These are phyloP conservation scores for Thamnaconus septentrionalis DNA, from an alignment of 2,113 vertebrate genomes.

Conservation along the genomic window DNA sequence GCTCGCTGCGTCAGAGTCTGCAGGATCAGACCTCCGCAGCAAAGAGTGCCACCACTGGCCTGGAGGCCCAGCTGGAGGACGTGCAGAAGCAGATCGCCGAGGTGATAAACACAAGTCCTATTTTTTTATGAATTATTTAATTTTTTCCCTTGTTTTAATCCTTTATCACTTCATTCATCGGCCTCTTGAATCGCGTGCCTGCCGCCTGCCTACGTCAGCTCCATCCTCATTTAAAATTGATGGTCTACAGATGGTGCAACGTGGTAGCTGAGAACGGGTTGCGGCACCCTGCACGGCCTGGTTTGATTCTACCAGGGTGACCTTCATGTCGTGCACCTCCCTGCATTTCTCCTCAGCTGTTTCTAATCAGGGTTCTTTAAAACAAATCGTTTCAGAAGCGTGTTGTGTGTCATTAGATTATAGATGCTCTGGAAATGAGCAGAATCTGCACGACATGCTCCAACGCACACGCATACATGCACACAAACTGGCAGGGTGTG, in stretches of 20 bases:
- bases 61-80: constrained; percentile 41
- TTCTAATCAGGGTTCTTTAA: background rate
- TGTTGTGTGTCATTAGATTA: background rate
- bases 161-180: background rate
- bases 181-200: no score
- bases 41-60: constrained; percentile 22
- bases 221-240: background rate
- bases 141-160: background rate
- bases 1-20: constrained; percentile 33
- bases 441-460: constrained; percentile 3
- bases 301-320: no score
- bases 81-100: constrained; percentile 34
- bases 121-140: background rate
- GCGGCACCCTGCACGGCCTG: no score
- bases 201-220: background rate
- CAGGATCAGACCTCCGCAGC: constrained; percentile 31
- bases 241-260: background rate
- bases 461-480: constrained; percentile 4
- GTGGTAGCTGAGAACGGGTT: no score
- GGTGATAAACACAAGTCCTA: constrained; percentile 24
- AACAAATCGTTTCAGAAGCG: background rate
- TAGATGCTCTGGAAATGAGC: background rate
- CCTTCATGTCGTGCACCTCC: no score
- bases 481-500: no score
- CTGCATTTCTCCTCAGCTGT: no score